Evolutionary conservation across 2,888 invertebrate genomes (phyloP).

Genomic region (Gisinianus flammeolus): DNA sequence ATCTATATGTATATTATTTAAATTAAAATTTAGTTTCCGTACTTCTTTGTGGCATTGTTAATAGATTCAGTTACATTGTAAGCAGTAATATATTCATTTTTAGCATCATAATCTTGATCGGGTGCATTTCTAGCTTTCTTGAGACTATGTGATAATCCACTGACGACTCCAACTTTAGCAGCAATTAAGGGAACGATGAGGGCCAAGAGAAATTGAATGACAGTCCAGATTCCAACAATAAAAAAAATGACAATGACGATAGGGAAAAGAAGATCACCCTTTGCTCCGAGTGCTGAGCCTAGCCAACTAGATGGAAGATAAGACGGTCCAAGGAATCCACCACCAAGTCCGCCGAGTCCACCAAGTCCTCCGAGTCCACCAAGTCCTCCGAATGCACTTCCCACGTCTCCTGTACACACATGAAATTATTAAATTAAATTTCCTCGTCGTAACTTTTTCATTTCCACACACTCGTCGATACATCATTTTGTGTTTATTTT

Average conservation of each 20-base stretch:
- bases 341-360: background rate
- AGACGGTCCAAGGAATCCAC: constrained; percentile 45
- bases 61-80: background rate
- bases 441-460: too few species aligned
- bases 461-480: too few species aligned
- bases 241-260: constrained; percentile 52
- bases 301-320: constrained; percentile 51
- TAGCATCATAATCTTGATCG: background rate
- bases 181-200: constrained; percentile 53
- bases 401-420: too few species aligned
- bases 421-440: too few species aligned
- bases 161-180: constrained; percentile 39
- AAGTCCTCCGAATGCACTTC: constrained; percentile 18
- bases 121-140: background rate
- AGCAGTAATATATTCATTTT: too few species aligned
- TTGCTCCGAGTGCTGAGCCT: constrained; percentile 52
- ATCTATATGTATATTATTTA: background rate
- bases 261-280: constrained; percentile 56
- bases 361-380: constrained; percentile 21
- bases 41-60: background rate
- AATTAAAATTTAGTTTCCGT: background rate
- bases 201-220: constrained; percentile 49
- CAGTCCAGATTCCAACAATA: constrained; percentile 54
- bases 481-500: too few species aligned
- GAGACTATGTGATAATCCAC: background rate